These are phyloP conservation scores for Eleginops maclovinus DNA, from an alignment of 2,113 vertebrate genomes.

Conservation along the genomic window DNA sequence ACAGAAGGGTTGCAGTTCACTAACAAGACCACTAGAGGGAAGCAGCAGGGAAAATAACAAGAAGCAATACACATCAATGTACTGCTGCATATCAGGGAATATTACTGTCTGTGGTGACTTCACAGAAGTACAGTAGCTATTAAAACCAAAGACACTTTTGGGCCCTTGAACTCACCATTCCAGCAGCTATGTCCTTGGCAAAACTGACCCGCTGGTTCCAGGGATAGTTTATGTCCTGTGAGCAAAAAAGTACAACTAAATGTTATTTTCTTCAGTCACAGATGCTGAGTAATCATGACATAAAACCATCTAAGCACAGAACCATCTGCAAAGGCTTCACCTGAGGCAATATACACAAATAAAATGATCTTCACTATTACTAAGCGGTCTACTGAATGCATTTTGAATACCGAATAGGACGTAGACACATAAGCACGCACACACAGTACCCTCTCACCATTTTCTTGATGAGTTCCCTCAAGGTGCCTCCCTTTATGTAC, in stretches of 20 bases:
- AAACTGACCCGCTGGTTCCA: slow-evolving; percentile 97
- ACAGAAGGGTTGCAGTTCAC: slow-evolving; percentile 9
- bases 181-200: slow-evolving; percentile 94
- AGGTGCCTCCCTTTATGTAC: slow-evolving; percentile 96
- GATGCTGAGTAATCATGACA: background rate
- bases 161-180: slow-evolving; percentile 88
- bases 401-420: slow-evolving; percentile 15
- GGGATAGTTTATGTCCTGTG: slow-evolving; percentile 92
- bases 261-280: background rate
- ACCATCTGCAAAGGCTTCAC: background rate
- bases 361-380: background rate
- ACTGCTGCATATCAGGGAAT: background rate
- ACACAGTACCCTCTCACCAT: slow-evolving; percentile 84
- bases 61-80: background rate
- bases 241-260: slow-evolving; percentile 3
- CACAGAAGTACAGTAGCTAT: background rate
- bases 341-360: background rate
- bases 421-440: background rate
- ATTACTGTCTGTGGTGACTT: background rate
- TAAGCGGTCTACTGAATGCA: background rate
- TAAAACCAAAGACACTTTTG: background rate
- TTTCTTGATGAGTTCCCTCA: slow-evolving; percentile 93
- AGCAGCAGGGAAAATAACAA: background rate
- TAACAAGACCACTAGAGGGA: slow-evolving; percentile 64
- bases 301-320: too few species aligned